Evolutionary conservation across 2,797 vertebrate species (phyloP).

Genomic region (Staurois parvus): DNA sequence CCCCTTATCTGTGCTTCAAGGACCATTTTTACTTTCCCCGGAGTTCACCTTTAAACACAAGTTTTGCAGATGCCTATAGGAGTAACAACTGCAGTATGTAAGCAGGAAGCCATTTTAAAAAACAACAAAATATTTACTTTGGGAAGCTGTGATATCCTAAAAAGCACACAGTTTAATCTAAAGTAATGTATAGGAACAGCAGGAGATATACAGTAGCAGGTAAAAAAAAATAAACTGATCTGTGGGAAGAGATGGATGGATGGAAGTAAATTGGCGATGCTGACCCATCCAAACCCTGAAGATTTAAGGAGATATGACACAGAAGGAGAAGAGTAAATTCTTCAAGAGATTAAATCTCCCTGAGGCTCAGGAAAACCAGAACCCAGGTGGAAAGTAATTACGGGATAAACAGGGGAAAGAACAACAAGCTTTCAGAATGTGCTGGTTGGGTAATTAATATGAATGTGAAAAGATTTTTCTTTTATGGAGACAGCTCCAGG

Average conservation of each 20-base stretch:
- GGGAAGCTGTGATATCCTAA: no score
- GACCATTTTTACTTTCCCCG: no score
- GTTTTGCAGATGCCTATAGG: no score
- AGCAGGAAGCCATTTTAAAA: no score
- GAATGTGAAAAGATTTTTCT: not conserved
- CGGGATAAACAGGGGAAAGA: constrained; percentile 34
- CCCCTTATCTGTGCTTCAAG: no score
- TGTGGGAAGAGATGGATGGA: constrained; percentile 19
- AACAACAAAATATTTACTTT: no score
- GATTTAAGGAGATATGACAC: constrained; percentile 51
- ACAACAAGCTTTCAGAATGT: constrained; percentile 9
- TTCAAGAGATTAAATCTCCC: constrained; percentile 47
- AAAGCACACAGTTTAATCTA: not conserved
- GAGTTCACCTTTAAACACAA: no score
- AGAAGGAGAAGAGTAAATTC: constrained; percentile 39
- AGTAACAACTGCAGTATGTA: no score
- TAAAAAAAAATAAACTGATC: constrained; percentile 1
- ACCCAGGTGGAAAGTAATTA: constrained; percentile 59
- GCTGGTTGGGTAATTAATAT: constrained; percentile 24
- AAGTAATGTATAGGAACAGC: not conserved
- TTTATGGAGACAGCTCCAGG: constrained; percentile 23
- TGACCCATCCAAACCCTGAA: constrained; percentile 25
- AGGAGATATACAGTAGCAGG: constrained; percentile 1
- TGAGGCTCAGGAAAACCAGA: constrained; percentile 36
- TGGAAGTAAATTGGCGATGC: constrained; percentile 28